Percentiles rank a stretch among this genome's conserved stretches.
Evolutionary conservation across 1,140 invertebrate genomes (phyloP).

Genomic region (Nymphalis io): DNA sequence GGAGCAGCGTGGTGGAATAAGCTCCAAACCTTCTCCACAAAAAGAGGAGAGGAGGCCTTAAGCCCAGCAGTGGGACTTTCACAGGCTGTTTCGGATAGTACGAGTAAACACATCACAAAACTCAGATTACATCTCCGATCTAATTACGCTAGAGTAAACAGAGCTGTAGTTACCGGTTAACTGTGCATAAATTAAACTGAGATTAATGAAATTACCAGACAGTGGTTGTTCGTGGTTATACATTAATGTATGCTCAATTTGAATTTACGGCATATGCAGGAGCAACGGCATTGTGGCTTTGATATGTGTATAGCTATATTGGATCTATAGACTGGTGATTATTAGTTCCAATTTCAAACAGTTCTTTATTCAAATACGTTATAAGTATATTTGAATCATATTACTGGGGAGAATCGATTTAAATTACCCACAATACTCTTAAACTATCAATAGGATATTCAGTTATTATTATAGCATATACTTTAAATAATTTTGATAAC

Average conservation of each 20-base stretch:
- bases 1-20: too few relatives aligned
- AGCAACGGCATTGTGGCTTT: conserved; percentile 13
- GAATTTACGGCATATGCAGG: conserved; percentile 48
- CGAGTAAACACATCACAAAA: background rate
- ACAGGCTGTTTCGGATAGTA: too few relatives aligned
- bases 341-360: background rate
- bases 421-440: too few relatives aligned
- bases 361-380: too few relatives aligned
- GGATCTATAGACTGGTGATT: background rate
- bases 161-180: conserved; percentile 47
- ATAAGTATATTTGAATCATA: too few relatives aligned
- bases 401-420: too few relatives aligned
- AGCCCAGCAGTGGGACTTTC: too few relatives aligned
- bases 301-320: conserved; percentile 1
- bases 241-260: conserved; percentile 55
- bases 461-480: too few relatives aligned
- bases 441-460: too few relatives aligned
- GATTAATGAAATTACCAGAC: conserved; percentile 64
- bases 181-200: conserved; percentile 62
- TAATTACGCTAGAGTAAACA: conserved; percentile 44
- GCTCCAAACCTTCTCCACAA: too few relatives aligned
- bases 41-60: too few relatives aligned
- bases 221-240: conserved; percentile 44
- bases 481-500: too few relatives aligned
- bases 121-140: conserved; percentile 34